A percentile compares a stretch with the other conserved stretches of the same genome.
These are phyloP conservation scores for Phalacrocorax brasilianus DNA, from an alignment of 2,113 vertebrate species.

Conservation along the genomic window DNA sequence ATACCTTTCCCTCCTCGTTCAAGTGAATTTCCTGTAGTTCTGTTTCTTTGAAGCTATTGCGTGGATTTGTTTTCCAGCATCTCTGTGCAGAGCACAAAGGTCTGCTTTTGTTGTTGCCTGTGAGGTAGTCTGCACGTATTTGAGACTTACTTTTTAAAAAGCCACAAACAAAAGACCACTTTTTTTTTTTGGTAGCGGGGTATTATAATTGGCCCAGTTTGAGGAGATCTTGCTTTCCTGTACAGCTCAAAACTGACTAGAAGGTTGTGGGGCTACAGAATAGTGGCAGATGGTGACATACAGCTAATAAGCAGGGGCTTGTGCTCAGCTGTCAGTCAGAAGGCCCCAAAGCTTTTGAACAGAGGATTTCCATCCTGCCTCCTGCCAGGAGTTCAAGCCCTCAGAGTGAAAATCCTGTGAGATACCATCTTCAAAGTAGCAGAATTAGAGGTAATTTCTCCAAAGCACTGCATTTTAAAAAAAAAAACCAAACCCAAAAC, in stretches of 20 bases:
- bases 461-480: neutral
- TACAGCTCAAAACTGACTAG: slow-evolving; percentile 21
- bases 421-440: slow-evolving; percentile 52
- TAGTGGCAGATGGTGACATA: slow-evolving; percentile 61
- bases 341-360: slow-evolving; percentile 60
- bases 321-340: slow-evolving; percentile 60
- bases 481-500: neutral
- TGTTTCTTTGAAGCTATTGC: neutral
- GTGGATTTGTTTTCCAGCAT: slow-evolving; percentile 8
- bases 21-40: neutral
- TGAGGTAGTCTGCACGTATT: neutral
- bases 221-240: slow-evolving; percentile 32
- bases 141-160: neutral
- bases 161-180: neutral
- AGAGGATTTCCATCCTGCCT: slow-evolving; percentile 62
- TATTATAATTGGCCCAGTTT: slow-evolving; percentile 45
- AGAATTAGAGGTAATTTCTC: slow-evolving; percentile 57
- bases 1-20: neutral
- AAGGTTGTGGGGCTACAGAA: slow-evolving; percentile 34
- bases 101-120: slow-evolving; percentile 17
- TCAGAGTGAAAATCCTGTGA: slow-evolving; percentile 57
- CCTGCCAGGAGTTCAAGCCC: slow-evolving; percentile 59
- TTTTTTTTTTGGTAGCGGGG: neutral
- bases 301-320: slow-evolving; percentile 58
- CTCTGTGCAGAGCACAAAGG: neutral